These are phyloP conservation scores for Melanerpes formicivorus DNA, from an alignment of 2,113 vertebrate species.

Conservation along the genomic window DNA sequence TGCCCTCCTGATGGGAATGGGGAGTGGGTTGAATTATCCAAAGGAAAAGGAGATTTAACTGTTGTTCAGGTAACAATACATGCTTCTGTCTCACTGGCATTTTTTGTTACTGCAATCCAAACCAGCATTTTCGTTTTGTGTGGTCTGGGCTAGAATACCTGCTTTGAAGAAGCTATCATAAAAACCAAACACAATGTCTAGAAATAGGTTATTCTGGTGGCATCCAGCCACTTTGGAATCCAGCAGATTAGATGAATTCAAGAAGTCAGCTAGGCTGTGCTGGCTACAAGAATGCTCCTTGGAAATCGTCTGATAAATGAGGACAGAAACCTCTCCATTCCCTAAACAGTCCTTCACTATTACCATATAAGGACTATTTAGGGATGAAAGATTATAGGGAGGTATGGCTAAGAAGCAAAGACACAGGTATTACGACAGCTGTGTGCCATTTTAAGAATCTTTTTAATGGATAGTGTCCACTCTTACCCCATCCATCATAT, in stretches of 20 bases:
- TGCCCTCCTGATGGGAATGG: background rate
- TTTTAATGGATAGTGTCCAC: background rate
- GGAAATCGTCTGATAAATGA: background rate
- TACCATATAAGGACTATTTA: background rate
- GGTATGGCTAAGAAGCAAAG: background rate
- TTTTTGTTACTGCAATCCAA: background rate
- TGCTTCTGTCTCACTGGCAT: background rate
- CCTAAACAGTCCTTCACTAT: background rate
- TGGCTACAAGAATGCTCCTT: background rate
- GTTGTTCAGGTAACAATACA: background rate
- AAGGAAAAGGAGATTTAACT: background rate
- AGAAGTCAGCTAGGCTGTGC: background rate
- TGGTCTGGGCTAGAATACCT: background rate
- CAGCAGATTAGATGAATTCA: background rate
- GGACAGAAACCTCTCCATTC: background rate
- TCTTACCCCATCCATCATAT: background rate
- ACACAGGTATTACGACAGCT: background rate
- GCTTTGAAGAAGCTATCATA: background rate
- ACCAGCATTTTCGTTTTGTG: background rate
- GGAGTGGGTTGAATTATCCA: background rate
- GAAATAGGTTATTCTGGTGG: background rate
- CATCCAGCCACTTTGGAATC: background rate
- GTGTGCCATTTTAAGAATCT: background rate
- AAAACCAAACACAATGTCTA: background rate
- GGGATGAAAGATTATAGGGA: background rate